phyloP scores from a whole-genome alignment of 2,888 invertebrate species.

The Drosophila meridiana region DNA sequence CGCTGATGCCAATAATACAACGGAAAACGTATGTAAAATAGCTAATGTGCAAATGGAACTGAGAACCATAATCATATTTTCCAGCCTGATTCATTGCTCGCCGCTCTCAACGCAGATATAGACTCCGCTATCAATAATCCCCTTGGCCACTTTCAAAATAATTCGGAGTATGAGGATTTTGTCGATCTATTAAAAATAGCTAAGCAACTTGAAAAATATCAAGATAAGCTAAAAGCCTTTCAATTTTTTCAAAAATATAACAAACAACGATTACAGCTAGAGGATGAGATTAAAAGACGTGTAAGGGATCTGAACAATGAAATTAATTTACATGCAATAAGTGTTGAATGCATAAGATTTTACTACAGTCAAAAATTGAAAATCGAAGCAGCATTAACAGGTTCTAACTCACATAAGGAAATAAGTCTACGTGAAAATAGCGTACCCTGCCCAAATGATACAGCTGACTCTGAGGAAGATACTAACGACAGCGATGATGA shows the following conservation, averaged over 20 bases:
- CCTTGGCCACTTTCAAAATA: neutral
- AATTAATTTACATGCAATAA: neutral
- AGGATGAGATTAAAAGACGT: neutral
- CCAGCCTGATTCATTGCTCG: neutral
- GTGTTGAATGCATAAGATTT: neutral
- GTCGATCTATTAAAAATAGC: neutral
- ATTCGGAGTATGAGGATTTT: slow-evolving; percentile 1
- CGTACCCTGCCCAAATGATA: neutral
- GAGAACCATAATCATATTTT: neutral
- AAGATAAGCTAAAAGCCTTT: neutral
- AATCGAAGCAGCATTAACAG: neutral
- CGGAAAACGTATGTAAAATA: neutral
- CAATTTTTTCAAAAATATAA: slow-evolving; percentile 14
- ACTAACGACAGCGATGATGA: neutral
- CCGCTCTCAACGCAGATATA: neutral
- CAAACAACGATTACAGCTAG: slow-evolving; percentile 7
- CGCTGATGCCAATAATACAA: neutral
- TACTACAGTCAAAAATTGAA: neutral
- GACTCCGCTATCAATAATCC: neutral
- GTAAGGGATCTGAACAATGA: neutral
- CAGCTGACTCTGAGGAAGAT: neutral
- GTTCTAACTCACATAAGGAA: slow-evolving; percentile 1
- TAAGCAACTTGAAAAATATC: neutral
- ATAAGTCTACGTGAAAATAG: neutral
- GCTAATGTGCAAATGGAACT: neutral